phyloP scores from a whole-genome alignment of 2,113 vertebrate genomes.

The Thunnus maccoyii region DNA sequence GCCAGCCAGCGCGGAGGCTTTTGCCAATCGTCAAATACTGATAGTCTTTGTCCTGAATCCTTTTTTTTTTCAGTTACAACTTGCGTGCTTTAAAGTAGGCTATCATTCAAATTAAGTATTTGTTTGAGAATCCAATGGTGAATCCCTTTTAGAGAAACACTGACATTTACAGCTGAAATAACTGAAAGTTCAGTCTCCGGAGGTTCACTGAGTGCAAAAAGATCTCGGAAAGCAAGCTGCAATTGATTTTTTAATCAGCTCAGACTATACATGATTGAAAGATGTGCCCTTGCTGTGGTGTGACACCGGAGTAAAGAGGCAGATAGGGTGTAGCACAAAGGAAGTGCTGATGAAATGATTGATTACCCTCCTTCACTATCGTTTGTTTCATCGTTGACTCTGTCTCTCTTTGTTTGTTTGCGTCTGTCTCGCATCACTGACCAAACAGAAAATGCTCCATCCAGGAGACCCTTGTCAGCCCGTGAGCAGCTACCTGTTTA shows the following conservation, averaged over 20 bases:
- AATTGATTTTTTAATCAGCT: conserved; percentile 15
- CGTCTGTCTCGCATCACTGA: conserved; percentile 28
- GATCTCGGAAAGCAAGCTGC: too few relatives aligned
- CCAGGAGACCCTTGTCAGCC: conserved; percentile 28
- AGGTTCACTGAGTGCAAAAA: not conserved
- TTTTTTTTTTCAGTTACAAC: not conserved
- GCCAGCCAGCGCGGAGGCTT: conserved; percentile 5
- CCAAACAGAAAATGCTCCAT: conserved; percentile 13
- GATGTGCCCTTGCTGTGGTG: not conserved
- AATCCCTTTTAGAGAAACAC: not conserved
- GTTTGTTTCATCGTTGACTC: conserved; percentile 9
- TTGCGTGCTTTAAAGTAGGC: not conserved
- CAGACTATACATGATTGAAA: not conserved
- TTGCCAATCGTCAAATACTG: conserved; percentile 30
- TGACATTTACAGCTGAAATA: not conserved
- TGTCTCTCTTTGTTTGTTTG: conserved; percentile 11
- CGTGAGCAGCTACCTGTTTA: conserved; percentile 35
- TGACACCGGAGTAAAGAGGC: not conserved
- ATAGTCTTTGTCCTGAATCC: conserved; percentile 41
- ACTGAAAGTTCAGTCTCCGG: not conserved
- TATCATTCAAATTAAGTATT: not conserved
- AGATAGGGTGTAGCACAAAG: conserved; percentile 18
- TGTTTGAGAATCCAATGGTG: too few relatives aligned
- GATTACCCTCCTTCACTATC: conserved; percentile 8
- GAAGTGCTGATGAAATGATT: conserved; percentile 40